Base-by-base conservation (phyloP, 1,140 invertebrate species). In the Brevipalpus yothersi region DNA sequence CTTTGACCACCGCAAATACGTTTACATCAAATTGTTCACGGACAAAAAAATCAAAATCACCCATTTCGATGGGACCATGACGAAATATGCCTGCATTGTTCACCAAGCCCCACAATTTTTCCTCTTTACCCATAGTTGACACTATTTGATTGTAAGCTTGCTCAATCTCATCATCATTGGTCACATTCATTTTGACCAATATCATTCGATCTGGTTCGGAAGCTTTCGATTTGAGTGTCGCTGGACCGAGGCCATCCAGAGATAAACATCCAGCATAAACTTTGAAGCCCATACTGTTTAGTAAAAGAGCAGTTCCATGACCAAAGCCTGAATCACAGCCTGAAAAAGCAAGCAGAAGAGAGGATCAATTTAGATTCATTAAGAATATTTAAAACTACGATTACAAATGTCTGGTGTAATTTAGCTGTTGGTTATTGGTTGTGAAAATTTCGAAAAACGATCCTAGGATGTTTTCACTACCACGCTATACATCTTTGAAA, bases 301-400 rank as follows among this genome's bases (percentile, higher is more conserved):
- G 66, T 9, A 66, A 60, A 8, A 67, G 60, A 12, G 75, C 75
- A 11, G 72, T 63, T 43, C 63, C 61, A 49, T 70, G 64, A 2
- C 75, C 75, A 58, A 76, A 71, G 17, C 75, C 75, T 21, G 67
- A 66, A 61, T 76, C 75, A 67, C 73, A 75, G n/a, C 75, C 75
- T 69, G 64, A 63, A 56, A 67, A 51, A 15, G 8, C 12, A 51
- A 17, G 13, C 8, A 17, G 5, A 1, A 51, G 12, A 51, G 21
- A 51, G n/a, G 5, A 49, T 19, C 3, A n/a, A 51, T 19, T 17
- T 17, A 51, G 49, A 31, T 15, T 51, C n/a, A 51, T 51, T 51
- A 0, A 2, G 2, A 10, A 17, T n/a, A 12, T 51, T 51, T 19
- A 51, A 19, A 13, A 51, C 8, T 19, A 17, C 8, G 12, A 45